Evolutionary conservation across 2,113 vertebrate genomes (phyloP).

Genomic region (Cyphomyrus discorhynchus): DNA sequence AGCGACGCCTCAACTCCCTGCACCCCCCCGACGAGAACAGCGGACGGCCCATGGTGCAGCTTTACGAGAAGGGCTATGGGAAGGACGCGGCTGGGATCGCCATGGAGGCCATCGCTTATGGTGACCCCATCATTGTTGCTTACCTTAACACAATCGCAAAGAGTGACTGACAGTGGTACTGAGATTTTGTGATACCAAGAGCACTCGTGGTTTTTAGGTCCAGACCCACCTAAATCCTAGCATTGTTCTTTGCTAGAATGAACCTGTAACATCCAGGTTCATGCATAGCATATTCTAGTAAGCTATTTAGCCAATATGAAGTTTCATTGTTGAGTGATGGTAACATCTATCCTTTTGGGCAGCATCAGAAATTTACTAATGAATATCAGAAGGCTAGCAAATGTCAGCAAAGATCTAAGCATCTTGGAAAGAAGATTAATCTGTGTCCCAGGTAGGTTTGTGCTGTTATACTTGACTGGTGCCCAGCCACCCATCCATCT

Average conservation of each 20-base stretch:
- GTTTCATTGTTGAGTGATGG: background rate
- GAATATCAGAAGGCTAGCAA: background rate
- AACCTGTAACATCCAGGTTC: background rate
- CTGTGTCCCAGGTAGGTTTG: background rate
- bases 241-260: background rate
- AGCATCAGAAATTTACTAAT: background rate
- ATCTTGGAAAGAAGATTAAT: background rate
- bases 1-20: slow-evolving; percentile 80
- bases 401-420: background rate
- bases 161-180: background rate
- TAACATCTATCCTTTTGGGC: background rate
- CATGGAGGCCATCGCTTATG: slow-evolving; percentile 93
- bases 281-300: background rate
- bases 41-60: slow-evolving; percentile 75
- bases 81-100: slow-evolving; percentile 95
- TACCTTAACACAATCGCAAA: background rate
- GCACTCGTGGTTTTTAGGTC: background rate
- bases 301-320: background rate
- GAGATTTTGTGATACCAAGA: background rate
- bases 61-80: slow-evolving; percentile 96
- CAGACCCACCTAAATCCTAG: background rate
- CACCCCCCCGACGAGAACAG: slow-evolving; percentile 77
- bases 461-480: background rate
- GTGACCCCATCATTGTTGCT: slow-evolving; percentile 48
- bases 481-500: background rate